These are phyloP conservation scores for Maccullochella peelii DNA, from an alignment of 2,113 vertebrate species.

Conservation along the genomic window DNA sequence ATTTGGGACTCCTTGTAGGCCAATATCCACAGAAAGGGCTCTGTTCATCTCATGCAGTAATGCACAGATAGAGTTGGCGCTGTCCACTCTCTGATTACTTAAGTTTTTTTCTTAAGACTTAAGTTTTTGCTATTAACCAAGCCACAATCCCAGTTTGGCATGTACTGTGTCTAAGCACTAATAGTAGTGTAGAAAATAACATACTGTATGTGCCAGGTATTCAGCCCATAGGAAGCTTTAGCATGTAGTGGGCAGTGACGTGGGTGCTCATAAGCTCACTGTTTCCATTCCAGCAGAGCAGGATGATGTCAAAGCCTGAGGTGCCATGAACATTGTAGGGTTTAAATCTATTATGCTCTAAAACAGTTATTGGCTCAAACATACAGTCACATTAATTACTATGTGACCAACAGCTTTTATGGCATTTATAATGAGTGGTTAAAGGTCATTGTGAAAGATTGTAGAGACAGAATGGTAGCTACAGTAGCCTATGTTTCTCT, in stretches of 20 bases:
- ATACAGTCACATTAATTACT: constrained; percentile 31
- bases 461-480: background rate
- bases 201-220: constrained; percentile 19
- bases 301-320: constrained; percentile 66
- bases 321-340: constrained; percentile 44
- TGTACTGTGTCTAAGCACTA: constrained; percentile 21
- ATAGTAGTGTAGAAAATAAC: constrained; percentile 40
- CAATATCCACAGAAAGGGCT: constrained; percentile 11
- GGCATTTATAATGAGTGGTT: background rate
- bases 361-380: constrained; percentile 24
- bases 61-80: constrained; percentile 27
- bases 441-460: background rate
- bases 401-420: background rate
- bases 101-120: too few species aligned
- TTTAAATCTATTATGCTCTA: constrained; percentile 34
- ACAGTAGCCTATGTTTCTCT: background rate
- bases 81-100: constrained; percentile 2
- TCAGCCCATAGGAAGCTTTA: constrained; percentile 36
- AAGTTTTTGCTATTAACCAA: constrained; percentile 36
- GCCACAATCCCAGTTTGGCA: constrained; percentile 1
- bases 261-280: constrained; percentile 49
- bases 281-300: constrained; percentile 63
- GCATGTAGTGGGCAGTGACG: constrained; percentile 31
- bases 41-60: constrained; percentile 20
- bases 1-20: constrained; percentile 36